Evolutionary conservation across 1,140 invertebrate species (phyloP).

Genomic region (Hestina assimilis): DNA sequence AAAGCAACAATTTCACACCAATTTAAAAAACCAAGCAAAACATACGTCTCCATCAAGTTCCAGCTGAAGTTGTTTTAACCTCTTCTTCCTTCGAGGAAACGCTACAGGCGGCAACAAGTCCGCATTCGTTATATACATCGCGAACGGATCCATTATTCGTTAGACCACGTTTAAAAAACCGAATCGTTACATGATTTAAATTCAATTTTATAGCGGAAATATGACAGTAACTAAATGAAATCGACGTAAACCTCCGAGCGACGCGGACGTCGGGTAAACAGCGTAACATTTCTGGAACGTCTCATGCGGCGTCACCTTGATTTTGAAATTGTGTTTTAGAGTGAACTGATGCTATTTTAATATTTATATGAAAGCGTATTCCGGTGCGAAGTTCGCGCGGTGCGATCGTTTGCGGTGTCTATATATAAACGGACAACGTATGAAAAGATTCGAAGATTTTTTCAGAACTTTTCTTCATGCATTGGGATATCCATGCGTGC

Average conservation of each 20-base stretch:
- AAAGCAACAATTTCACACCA: conserved; percentile 2
- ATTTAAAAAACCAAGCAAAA: conserved; percentile 19
- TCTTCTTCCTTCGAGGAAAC: conserved; percentile 71
- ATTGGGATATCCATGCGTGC: conserved; percentile 10
- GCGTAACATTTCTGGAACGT: conserved; percentile 60
- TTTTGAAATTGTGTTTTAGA: conserved; percentile 70
- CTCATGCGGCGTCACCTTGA: conserved; percentile 73
- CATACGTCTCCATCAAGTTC: conserved; percentile 48
- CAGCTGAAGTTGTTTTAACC: conserved; percentile 65
- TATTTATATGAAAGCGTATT: conserved; percentile 64
- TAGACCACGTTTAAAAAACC: conserved; percentile 14
- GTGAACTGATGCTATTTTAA: conserved; percentile 69
- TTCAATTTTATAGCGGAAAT: conserved; percentile 21
- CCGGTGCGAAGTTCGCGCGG: conserved; percentile 67
- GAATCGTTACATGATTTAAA: conserved; percentile 9
- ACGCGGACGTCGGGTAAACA: conserved; percentile 47
- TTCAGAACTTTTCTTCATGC: conserved; percentile 12
- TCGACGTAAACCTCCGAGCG: conserved; percentile 44
- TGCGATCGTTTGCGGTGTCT: conserved; percentile 35
- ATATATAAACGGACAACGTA: conserved; percentile 29
- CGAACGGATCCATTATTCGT: conserved; percentile 61
- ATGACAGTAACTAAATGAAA: conserved; percentile 46
- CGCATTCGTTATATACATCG: conserved; percentile 67
- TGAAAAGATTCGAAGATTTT: background rate
- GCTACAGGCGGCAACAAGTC: conserved; percentile 67